Base-by-base conservation (phyloP, 2,888 invertebrate genomes). In the Aspidiotus destructor region DNA sequence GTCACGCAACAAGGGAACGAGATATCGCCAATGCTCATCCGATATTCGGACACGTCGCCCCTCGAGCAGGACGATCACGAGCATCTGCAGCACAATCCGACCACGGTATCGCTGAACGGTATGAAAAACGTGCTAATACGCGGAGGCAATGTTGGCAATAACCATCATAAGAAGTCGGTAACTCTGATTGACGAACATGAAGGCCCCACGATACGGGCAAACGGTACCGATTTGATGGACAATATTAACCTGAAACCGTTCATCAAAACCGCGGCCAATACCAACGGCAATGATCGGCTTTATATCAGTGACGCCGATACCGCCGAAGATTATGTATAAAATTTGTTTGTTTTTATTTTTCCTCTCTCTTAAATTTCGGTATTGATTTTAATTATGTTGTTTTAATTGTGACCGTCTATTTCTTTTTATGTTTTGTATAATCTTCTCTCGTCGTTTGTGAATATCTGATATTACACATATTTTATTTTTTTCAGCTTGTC, bases 271-370 rank as follows among this genome's bases (percentile, higher is more conserved):
- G 41, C 55, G 17, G 58, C 57, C n/a, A 65, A 41, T 11, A 44
- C 57, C 10, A 40, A 60, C 60, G 17, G 67, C 8, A 57, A 58
- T 13, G 58, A 58, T 17, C 58, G 58, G 13, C 2, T 58, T 17
- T 58, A 28, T 28, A 48, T 48, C 15, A 58, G 11, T 16, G 60
- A 58, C 28, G 42, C n/a, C n/a, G 58, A 67, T 15, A 58, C 57
- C n/a, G 67, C 67, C 8, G 67, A 67, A 67, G 67, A 67, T 67
- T 67, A 60, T 41, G 67, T 67, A 48, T 67, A 16, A 67, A 58
- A 11, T n/a, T 6, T 48, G n/a, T n/a, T n/a, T n/a, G n/a, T 48
- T 48, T 48, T 48, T n/a, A 3, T 48, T 28, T 28, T 28, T 28
- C 5, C 5, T 28, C 28, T 5, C 28, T 28, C 28, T 28, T 28